These are phyloP conservation scores for Lasioglossum figueresi DNA, from an alignment of 2,888 invertebrate genomes.

Conservation along the genomic window DNA sequence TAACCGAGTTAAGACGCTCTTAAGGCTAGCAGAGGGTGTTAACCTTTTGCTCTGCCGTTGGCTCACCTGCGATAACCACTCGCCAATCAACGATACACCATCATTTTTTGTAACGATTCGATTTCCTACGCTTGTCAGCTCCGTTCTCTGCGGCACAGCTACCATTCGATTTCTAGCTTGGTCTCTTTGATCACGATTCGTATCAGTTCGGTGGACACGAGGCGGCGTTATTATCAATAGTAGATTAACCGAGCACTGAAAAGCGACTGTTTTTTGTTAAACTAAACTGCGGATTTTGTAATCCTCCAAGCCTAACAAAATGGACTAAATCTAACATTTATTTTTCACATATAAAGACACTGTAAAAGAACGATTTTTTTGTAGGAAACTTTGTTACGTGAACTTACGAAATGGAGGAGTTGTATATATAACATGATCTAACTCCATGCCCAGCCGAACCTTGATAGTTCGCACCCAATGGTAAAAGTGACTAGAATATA, in stretches of 20 bases:
- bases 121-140: constrained; percentile 50
- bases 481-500: too few species aligned
- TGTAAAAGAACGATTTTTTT: too few species aligned
- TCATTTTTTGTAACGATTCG: constrained; percentile 74
- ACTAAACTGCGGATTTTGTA: too few species aligned
- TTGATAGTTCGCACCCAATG: too few species aligned
- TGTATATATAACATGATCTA: too few species aligned
- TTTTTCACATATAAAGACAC: too few species aligned
- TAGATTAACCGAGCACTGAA: not conserved
- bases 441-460: too few species aligned
- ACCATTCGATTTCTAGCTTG: not conserved
- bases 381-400: too few species aligned
- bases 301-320: too few species aligned
- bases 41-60: constrained; percentile 74
- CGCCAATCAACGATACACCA: constrained; percentile 70
- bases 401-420: too few species aligned
- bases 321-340: too few species aligned
- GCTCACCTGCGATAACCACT: constrained; percentile 74
- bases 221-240: not conserved
- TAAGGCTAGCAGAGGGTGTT: constrained; percentile 78
- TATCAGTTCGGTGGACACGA: not conserved
- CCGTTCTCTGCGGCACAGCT: constrained; percentile 8
- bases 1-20: constrained; percentile 75
- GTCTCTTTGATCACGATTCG: not conserved
- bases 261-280: too few species aligned